phyloP scores from a whole-genome alignment of 2,888 invertebrate genomes.

The Phyllotreta cruciferae region DNA sequence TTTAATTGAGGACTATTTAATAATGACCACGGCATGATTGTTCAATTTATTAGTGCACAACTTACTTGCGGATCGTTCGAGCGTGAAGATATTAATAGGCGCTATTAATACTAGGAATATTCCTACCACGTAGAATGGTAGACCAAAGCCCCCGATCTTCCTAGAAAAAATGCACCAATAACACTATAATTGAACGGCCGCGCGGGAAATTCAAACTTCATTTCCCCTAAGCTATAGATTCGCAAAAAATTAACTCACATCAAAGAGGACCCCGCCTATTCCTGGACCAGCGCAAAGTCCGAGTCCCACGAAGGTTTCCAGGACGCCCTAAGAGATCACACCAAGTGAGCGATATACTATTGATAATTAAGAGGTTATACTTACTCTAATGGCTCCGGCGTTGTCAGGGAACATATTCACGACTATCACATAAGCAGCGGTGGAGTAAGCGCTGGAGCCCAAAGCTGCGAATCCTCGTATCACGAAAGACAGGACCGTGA shows the following conservation, averaged over 20 bases:
- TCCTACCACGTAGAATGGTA: constrained; percentile 80
- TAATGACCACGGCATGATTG: too few species aligned
- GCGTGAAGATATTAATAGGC: constrained; percentile 68
- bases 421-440: constrained; percentile 79
- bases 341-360: background rate
- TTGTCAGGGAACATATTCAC: constrained; percentile 78
- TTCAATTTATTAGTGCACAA: constrained; percentile 25
- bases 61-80: constrained; percentile 69
- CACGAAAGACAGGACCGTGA: constrained; percentile 72
- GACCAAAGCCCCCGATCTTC: constrained; percentile 79
- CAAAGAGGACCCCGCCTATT: constrained; percentile 77
- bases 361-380: constrained; percentile 39
- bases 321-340: constrained; percentile 64
- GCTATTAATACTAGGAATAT: constrained; percentile 69
- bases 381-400: constrained; percentile 74
- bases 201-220: background rate
- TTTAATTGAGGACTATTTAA: too few species aligned
- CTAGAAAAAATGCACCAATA: constrained; percentile 61
- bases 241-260: constrained; percentile 64
- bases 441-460: constrained; percentile 77
- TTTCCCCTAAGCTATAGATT: background rate
- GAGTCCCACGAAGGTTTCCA: constrained; percentile 80
- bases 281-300: constrained; percentile 84
- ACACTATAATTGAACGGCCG: constrained; percentile 10
- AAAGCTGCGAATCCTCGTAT: constrained; percentile 77